These are phyloP conservation scores for Drosophila kuntzei DNA, from an alignment of 2,888 invertebrate species.

Conservation along the genomic window DNA sequence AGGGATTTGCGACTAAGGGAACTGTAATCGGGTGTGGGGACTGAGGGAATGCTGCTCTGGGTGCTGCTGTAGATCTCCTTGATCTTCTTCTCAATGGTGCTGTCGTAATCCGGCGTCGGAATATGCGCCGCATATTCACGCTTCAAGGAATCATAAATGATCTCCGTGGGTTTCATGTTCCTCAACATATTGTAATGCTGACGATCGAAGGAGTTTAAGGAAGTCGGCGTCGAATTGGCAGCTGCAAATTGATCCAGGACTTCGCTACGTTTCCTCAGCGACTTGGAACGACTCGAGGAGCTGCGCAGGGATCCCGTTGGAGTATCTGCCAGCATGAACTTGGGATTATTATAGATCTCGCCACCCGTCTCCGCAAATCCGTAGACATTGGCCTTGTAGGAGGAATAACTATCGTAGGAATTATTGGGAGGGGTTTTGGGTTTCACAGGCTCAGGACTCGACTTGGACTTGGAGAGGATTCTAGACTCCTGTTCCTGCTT, in stretches of 20 bases:
- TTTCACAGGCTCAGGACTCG: conserved; percentile 46
- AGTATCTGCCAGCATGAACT: conserved; percentile 84
- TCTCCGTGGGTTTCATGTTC: conserved; percentile 86
- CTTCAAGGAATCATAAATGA: conserved; percentile 89
- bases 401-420: conserved; percentile 68
- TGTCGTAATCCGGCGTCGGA: conserved; percentile 85
- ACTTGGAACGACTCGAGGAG: conserved; percentile 77
- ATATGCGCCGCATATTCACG: conserved; percentile 83
- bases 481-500: conserved; percentile 1
- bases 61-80: conserved; percentile 85
- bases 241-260: conserved; percentile 84
- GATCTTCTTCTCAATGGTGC: conserved; percentile 84
- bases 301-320: conserved; percentile 82
- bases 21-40: conserved; percentile 85
- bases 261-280: conserved; percentile 79
- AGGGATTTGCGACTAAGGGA: conserved; percentile 84
- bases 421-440: conserved; percentile 32
- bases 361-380: conserved; percentile 82
- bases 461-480: conserved; percentile 14
- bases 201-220: conserved; percentile 81
- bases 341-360: conserved; percentile 85
- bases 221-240: conserved; percentile 81
- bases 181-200: conserved; percentile 84
- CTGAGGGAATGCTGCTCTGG: conserved; percentile 83
- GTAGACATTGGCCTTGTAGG: conserved; percentile 76